Evolutionary conservation across 2,888 invertebrate genomes (phyloP), one percentile per base, ranked within the genome.

Genomic region (Crematogaster levior): DNA sequence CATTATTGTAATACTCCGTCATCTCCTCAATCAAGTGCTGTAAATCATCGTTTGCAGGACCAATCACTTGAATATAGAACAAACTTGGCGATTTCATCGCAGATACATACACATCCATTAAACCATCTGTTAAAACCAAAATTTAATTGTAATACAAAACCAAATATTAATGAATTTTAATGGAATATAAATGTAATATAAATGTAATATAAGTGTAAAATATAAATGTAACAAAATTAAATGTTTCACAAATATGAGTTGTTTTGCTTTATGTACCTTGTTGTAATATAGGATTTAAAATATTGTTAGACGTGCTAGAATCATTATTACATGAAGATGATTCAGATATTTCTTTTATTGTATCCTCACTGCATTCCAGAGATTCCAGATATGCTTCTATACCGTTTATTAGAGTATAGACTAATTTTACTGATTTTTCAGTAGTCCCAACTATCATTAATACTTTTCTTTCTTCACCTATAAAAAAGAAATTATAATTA

Each of bases 41-140:
- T 21, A 99, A 95, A 92, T 97, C 96, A 9, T 96, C 95, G 0
- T 97, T 97, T 89, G 96, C 96, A 0, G 97, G 96, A 0, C 97
- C 97, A 75, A 97, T 96, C 85, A 98, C 96, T 95, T 98, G 98
- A 12, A 98, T 96, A 98, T 98, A 99, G 95, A 99, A 98, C 85
- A 95, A 95, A 21, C 95, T 95, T 0, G 98, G 98, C 40, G 96
- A 97, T 18, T 97, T 97, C 85, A 98, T 96, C 0, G 98, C 98
- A 0, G 98, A 98, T 4, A 98, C 97, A 94, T 97, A 98, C 21
- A 98, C 97, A 92, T 98, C 97, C 92, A 98, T 96, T 24, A 96
- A 96, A 1, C 97, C 96, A 12, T 74, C 81, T 18, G 21, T 63
- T 56, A 46, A 46, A 34, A 60, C 15, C 1, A 30, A 58, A 46